Evolutionary conservation across 2,888 invertebrate genomes (phyloP), one percentile per base, ranked within the genome.

Genomic region (Cerceris ruficornis): DNA sequence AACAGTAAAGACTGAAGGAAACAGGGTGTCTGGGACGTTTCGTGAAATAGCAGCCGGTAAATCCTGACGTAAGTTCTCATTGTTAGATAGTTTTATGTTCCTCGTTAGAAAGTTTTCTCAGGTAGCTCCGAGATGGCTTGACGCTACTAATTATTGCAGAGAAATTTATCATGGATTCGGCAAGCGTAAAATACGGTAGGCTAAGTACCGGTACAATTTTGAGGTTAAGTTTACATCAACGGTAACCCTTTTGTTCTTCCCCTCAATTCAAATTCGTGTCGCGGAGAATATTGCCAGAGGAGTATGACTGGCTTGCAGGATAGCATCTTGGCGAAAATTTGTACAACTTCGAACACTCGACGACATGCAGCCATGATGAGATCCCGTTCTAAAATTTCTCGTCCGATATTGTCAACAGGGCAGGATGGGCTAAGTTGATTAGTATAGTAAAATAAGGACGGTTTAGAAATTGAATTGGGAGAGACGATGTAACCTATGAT

Each of bases 41-140:
- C n/a, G 60, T 7, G 13, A 52, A 49, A 49, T 59, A 59, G 46
- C 57, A 54, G 57, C 17, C 59, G 58, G 50, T 75, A 75, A 70
- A 75, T 71, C 68, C 42, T n/a, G 50, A 28, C 66, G 42, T 60
- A 74, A 77, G 73, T 77, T 74, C 67, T 58, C 28, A 28, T 28
- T 28, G 28, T 28, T 52, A 46, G 72, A 66, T 76, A 76, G 71
- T 76, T 75, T 75, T 67, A 73, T 70, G 70, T 42, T 39, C 17
- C 77, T 69, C 65, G 72, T 72, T 72, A 64, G 57, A 67, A 77
- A 77, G 61, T 77, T 70, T 58, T 69, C 49, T 46, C 59, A 60
- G 13, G 65, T 65, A 50, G 60, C 49, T 15, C 54, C 61, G 61
- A 59, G 52, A 65, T 65, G 68, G 68, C 68, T 59, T 41, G 13